A percentile compares a stretch with the other conserved stretches of the same genome.
Conservation (phyloP, 2,888 invertebrate genomes). For the Eurytoma californica region DNA sequence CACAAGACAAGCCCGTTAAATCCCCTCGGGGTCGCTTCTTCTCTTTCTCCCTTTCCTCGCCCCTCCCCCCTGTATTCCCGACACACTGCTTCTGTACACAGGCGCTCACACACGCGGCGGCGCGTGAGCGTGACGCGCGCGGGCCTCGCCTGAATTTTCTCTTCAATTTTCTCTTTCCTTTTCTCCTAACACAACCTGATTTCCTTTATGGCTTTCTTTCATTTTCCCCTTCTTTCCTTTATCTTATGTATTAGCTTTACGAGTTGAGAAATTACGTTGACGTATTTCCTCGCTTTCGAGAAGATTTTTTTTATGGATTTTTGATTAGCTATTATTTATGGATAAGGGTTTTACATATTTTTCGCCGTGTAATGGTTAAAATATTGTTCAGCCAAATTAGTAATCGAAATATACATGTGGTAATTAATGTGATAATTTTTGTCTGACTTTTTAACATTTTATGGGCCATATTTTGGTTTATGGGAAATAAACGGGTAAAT, state of each 20-base stretch:
- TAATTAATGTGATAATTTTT: too few relatives aligned
- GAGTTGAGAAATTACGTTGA: background rate
- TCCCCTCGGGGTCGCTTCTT: constrained; percentile 40
- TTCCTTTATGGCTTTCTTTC: constrained; percentile 35
- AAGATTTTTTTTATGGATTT: too few relatives aligned
- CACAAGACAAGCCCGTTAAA: constrained; percentile 44
- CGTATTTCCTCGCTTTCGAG: background rate
- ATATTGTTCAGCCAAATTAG: too few relatives aligned
- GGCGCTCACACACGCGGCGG: background rate
- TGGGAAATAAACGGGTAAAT: too few relatives aligned
- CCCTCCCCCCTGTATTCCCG: background rate
- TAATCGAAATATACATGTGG: too few relatives aligned
- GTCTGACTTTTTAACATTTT: too few relatives aligned
- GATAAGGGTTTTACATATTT: too few relatives aligned
- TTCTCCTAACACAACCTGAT: background rate
- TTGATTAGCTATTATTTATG: too few relatives aligned
- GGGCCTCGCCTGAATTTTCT: background rate
- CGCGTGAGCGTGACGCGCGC: background rate
- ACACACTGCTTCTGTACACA: background rate
- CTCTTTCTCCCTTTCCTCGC: background rate
- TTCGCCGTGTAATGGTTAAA: too few relatives aligned
- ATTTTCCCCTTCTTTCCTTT: background rate
- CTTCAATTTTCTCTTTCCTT: constrained; percentile 15
- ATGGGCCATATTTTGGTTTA: too few relatives aligned
- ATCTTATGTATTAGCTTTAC: background rate